phyloP scores from a whole-genome alignment of 2,888 invertebrate species.

The Drosophila algonquin region DNA sequence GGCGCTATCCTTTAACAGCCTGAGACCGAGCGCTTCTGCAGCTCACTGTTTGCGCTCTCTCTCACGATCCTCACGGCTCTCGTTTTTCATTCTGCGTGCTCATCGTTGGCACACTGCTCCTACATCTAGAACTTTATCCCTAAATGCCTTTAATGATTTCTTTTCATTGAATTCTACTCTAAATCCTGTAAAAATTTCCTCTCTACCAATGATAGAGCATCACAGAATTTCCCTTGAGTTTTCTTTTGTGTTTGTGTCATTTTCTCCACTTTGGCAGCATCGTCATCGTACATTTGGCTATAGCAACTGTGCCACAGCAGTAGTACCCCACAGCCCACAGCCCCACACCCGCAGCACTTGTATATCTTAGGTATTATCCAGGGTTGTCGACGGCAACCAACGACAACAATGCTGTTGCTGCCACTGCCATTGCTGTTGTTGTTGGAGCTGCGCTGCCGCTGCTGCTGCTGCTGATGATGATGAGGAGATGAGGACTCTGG shows the following conservation, averaged over 20 bases:
- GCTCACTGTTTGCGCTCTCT: too few relatives aligned
- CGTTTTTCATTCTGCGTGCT: too few relatives aligned
- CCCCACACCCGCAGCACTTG: slow-evolving; percentile 18
- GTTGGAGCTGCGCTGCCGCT: slow-evolving; percentile 31
- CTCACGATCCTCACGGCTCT: too few relatives aligned
- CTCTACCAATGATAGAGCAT: slow-evolving; percentile 42
- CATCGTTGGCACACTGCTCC: too few relatives aligned
- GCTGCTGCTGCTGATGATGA: slow-evolving; percentile 47
- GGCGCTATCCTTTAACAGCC: too few relatives aligned
- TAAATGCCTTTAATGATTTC: too few relatives aligned
- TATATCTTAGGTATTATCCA: slow-evolving; percentile 66
- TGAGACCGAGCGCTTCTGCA: too few relatives aligned
- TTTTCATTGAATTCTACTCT: not conserved
- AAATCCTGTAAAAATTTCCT: not conserved
- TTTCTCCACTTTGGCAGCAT: slow-evolving; percentile 46
- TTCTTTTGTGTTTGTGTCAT: slow-evolving; percentile 6
- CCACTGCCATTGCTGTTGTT: slow-evolving; percentile 38
- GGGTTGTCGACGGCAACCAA: slow-evolving; percentile 62
- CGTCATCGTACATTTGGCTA: slow-evolving; percentile 66
- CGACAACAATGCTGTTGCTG: slow-evolving; percentile 61
- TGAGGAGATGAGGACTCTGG: slow-evolving; percentile 27
- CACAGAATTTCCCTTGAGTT: not conserved
- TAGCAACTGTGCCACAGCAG: slow-evolving; percentile 62
- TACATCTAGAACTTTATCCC: too few relatives aligned
- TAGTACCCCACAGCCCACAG: not conserved